Conservation (phyloP, 2,888 invertebrate species). For the Osmoderma eremita region DNA sequence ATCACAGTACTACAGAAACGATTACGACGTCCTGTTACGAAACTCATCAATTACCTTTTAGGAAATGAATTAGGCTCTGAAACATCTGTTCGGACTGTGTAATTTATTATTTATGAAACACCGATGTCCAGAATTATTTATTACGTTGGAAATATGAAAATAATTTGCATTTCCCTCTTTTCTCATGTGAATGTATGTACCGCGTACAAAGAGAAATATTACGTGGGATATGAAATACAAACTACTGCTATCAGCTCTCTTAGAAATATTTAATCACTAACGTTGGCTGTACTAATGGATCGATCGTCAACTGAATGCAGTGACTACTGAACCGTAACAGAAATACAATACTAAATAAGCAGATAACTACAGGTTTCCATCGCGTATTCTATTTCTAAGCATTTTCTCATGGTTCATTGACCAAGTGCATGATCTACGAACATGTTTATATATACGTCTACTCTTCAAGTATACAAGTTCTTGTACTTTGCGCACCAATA, state of each 20-base stretch:
- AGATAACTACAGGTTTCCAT: conserved; percentile 48
- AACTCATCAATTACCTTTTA: conserved; percentile 11
- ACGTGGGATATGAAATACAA: conserved; percentile 10
- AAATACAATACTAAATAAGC: conserved; percentile 48
- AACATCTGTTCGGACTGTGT: conserved; percentile 26
- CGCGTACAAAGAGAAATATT: background rate
- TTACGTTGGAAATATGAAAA: background rate
- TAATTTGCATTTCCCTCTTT: conserved; percentile 5
- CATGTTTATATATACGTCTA: conserved; percentile 29
- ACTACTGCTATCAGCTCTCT: conserved; percentile 5
- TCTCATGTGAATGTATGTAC: background rate
- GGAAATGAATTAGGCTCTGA: conserved; percentile 15
- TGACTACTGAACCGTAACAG: conserved; percentile 46
- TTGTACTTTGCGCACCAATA: conserved; percentile 11
- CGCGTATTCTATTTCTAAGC: conserved; percentile 42
- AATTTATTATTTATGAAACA: conserved; percentile 21
- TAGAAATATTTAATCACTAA: conserved; percentile 23
- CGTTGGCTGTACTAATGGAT: conserved; percentile 17
- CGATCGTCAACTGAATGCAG: conserved; percentile 22
- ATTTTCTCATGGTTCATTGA: conserved; percentile 49
- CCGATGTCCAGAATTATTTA: conserved; percentile 8
- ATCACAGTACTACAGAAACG: background rate
- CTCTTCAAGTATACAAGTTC: conserved; percentile 18
- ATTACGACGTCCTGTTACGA: background rate
- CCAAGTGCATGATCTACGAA: conserved; percentile 45